A percentile compares a stretch with the other conserved stretches of the same genome.
phyloP scores from a whole-genome alignment of 92 coral and sea anemone genomes.

The Umimayanthus chanpuru region DNA sequence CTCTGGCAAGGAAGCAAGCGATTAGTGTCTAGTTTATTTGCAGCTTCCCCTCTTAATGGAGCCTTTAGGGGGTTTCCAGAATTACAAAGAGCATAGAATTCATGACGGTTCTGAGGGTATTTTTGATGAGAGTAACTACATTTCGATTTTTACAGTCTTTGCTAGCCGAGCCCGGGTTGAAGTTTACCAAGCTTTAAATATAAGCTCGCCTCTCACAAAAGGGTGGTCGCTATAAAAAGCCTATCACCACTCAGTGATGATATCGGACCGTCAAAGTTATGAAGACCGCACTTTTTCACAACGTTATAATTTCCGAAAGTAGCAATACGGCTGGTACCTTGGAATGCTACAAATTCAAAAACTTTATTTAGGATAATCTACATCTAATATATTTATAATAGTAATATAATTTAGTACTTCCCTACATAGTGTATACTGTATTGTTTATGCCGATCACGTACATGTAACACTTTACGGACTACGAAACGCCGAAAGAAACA shows the following conservation, averaged over 20 bases:
- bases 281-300: too few species aligned
- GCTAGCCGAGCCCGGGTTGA: not conserved
- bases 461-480: not conserved
- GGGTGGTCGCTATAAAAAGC: not conserved
- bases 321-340: not conserved
- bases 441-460: not conserved
- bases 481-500: not conserved
- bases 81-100: not conserved
- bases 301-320: not conserved
- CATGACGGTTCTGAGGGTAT: not conserved
- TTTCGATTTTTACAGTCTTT: not conserved
- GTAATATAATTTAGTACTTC: not conserved
- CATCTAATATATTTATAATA: not conserved
- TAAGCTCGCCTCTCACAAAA: not conserved
- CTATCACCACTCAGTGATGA: too few species aligned
- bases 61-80: not conserved
- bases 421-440: not conserved
- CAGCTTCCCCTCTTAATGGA: too few species aligned
- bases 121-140: not conserved
- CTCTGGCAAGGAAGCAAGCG: slow-evolving; percentile 23
- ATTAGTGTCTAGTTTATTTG: not conserved
- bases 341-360: not conserved
- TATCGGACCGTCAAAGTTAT: not conserved
- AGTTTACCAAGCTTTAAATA: too few species aligned
- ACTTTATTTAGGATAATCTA: not conserved